These are phyloP conservation scores for Bruchidius siliquastri DNA, from an alignment of 2,888 invertebrate genomes.

Conservation along the genomic window DNA sequence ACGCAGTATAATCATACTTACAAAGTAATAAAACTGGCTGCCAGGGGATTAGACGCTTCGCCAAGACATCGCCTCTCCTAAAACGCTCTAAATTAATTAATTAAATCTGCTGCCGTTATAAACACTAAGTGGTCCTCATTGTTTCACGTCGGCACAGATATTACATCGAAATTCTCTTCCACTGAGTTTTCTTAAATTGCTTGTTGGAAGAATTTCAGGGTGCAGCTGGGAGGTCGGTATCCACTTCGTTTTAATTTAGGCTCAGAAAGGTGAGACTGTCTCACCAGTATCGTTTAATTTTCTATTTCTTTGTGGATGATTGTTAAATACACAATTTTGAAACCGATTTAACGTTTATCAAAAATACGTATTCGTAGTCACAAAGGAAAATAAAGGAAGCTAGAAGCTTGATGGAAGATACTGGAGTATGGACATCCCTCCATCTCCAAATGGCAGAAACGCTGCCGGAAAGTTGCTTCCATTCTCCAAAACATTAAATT, in stretches of 20 bases:
- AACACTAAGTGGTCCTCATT: constrained; percentile 42
- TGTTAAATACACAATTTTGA: too few species aligned
- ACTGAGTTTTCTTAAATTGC: neutral
- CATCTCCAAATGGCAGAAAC: too few species aligned
- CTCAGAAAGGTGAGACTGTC: neutral
- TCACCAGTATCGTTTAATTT: neutral
- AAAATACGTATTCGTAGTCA: too few species aligned
- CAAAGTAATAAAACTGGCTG: constrained; percentile 42
- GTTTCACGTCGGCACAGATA: neutral
- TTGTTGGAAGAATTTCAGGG: neutral
- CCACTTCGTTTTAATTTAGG: neutral
- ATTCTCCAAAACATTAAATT: too few species aligned
- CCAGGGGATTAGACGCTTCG: neutral
- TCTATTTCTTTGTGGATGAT: neutral
- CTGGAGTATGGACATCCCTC: too few species aligned
- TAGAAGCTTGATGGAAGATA: too few species aligned
- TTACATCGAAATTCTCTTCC: neutral
- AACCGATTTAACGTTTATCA: too few species aligned
- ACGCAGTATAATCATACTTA: constrained; percentile 45
- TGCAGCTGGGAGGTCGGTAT: neutral
- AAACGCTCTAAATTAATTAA: constrained; percentile 49
- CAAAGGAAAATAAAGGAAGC: too few species aligned
- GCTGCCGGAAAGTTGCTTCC: too few species aligned
- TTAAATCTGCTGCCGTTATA: constrained; percentile 45
- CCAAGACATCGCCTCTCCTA: constrained; percentile 34